Base-by-base conservation (phyloP, 2,113 vertebrate genomes). In the Puntigrus tetrazona region DNA sequence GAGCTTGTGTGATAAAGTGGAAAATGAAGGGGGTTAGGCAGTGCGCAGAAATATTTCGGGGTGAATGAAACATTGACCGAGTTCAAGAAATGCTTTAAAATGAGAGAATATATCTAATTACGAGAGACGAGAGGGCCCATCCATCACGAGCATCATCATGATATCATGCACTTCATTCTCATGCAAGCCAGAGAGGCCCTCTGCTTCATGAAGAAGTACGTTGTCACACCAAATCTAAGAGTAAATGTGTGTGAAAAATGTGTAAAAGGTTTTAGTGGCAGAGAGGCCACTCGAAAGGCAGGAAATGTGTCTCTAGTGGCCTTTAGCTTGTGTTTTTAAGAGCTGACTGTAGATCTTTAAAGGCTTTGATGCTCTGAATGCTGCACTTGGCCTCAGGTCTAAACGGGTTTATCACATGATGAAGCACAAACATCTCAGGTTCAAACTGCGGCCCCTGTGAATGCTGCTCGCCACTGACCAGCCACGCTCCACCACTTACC, bases 321-420 rank as follows among this genome's bases (percentile, higher is more conserved):
- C 83, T 83, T 86, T 82, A 82, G 63, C 22, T 41, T 55, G 27
- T 72, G 77, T 85, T 76, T 55, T 83, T 76, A 76, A 43, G 50
- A 73, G 81, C 63, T 67, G 50, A 43, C 52, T 67, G 59, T 34
- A 85, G 57, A 79, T 43, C 38, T 83, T 70, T 76, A 70, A 74
- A 34, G 31, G 59, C 72, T 69, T 85, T 88, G 79, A 77, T 63
- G 78, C 75, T 78, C 55, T 59, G 84, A 79, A 82, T 82, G 27
- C 67, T 47, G 27, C 81, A 59, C 31, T 61, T 57, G 36, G 67
- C 34, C 70, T 29, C 20, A 36, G 78, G 27, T 55, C 57, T 63
- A 27, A 82, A 86, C 59, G 82, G 29, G 20, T 84, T 86, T 84
- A 72, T 84, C 78, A 84, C 78, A 84, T 86, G 78, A 18, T 79